Base-by-base conservation (phyloP, 2,797 vertebrate genomes). In the Oryzias sinensis region DNA sequence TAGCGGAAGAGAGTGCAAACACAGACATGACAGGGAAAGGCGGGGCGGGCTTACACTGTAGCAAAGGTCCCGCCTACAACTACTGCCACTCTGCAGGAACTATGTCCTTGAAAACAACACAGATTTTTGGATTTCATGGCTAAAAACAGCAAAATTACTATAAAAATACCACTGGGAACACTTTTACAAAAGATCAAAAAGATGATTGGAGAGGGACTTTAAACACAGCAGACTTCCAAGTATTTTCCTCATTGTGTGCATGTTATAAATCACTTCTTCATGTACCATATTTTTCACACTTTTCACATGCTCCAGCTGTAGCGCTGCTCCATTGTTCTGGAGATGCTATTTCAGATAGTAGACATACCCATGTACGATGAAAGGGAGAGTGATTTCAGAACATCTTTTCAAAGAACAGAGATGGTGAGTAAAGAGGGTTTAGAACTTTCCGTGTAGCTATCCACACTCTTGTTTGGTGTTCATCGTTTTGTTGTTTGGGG, bases 221-320 rank as follows among this genome's bases (percentile, higher is more conserved):
- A 2, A 11, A 33, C 43, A 46, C 53, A 22, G 27, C 65, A 68
- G 66, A 67, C 9, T 49, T 67, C 57, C 60, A 55, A 51, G 20
- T 63, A 68, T 65, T 49, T 61, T 33, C 17, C 20, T 47, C 25
- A 33, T 72, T 71, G 80, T 65, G 60, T 44, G 71, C 60, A 70
- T 65, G 59, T 77, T 76, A 69, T 82, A 84, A 84, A 82, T 81
- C 76, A 40, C 33, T 13, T 13, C 41, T 56, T 56, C 58, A 45
- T 47, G 61, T 37, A 65, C 55, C 68, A 82, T 58, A 14, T 81
- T 53, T 84, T 75, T 53, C 75, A 22, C 18, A 57, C 4, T 37
- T 59, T 62, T 49, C 49, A 46, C 49, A 17, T 8, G 33, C 62
- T 53, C 46, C 9, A 68, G 45, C n/a, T 33, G 8, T 57, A 46